Base-by-base conservation (phyloP, 2,797 vertebrate genomes). In the Phylloscopus collybita region DNA sequence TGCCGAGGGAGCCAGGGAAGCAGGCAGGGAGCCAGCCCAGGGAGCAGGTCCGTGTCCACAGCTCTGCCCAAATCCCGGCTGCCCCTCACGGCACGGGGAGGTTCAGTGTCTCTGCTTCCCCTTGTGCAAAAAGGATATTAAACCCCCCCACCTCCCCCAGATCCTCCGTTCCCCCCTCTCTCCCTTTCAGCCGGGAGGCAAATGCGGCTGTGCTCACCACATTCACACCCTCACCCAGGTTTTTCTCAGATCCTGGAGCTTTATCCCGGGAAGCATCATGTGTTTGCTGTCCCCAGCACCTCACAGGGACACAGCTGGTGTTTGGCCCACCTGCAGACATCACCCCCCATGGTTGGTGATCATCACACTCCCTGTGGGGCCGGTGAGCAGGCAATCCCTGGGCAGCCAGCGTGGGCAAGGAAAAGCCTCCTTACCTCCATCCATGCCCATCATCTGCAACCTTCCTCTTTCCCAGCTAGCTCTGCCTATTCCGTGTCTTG, bases 241-340 rank as follows among this genome's bases (percentile, higher is more conserved):
- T 53, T 66, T 57, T 16, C 9, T 17, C 26, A 7, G 5, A 30
- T 15, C 27, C 21, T 17, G 12, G 42, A 65, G 66, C 25, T 36
- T 4, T 16, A n/a, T 22, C 56, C 47, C 2, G 5, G 64, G 26
- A 6, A 38, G 19, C 5, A 1, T 3, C 0, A 0, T 1, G 7
- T 4, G 16, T 64, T 34, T 67, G 30, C n/a, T 8, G 11, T 13
- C 42, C 69, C 53, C 81, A 30, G 32, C 10, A 3, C 19, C 66
- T 50, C 12, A 0, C 21, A 13, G 57, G 60, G 74, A 16, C 25
- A 2, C 2, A 2, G 2, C 1, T 16, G 47, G 9, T 1, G 54
- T 27, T 44, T 49, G 69, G 25, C 8, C 29, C 1, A 0, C 30
- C 42, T n/a, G 56, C 0, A 3, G 49, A 47, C 29, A 38, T 13